Evolutionary conservation across 2,113 vertebrate species (phyloP).

Genomic region (Canis aureus): DNA sequence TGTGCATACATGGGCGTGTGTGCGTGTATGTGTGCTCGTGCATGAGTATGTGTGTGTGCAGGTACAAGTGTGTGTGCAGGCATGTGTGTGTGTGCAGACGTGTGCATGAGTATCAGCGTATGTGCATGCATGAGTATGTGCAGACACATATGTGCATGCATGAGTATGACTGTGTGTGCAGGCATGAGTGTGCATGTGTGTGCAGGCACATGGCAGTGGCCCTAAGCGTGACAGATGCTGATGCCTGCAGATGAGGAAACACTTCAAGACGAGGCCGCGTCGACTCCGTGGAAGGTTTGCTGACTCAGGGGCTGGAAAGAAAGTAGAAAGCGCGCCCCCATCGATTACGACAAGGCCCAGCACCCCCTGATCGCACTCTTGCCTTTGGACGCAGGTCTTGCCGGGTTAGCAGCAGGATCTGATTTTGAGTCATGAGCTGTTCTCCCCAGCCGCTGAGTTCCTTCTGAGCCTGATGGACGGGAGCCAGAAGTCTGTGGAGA

Average conservation of each 20-base stretch:
- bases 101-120: too few species aligned
- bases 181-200: background rate
- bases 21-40: background rate
- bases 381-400: constrained; percentile 46
- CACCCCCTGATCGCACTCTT: background rate
- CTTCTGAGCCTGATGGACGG: constrained; percentile 40
- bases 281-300: background rate
- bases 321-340: background rate
- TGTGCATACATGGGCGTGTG: accelerated
- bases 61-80: too few species aligned
- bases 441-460: background rate
- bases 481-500: constrained; percentile 59
- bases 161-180: background rate
- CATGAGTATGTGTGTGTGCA: too few species aligned
- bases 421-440: constrained; percentile 56
- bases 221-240: background rate
- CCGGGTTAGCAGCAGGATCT: background rate
- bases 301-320: background rate
- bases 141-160: background rate
- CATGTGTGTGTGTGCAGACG: background rate
- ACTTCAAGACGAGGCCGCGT: background rate
- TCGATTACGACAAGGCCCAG: background rate
- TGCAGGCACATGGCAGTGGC: too few species aligned
- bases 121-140: background rate
- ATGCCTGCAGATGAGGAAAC: too few species aligned